Base-by-base conservation (phyloP, 2,888 invertebrate genomes). In the Eupithecia exiguata region DNA sequence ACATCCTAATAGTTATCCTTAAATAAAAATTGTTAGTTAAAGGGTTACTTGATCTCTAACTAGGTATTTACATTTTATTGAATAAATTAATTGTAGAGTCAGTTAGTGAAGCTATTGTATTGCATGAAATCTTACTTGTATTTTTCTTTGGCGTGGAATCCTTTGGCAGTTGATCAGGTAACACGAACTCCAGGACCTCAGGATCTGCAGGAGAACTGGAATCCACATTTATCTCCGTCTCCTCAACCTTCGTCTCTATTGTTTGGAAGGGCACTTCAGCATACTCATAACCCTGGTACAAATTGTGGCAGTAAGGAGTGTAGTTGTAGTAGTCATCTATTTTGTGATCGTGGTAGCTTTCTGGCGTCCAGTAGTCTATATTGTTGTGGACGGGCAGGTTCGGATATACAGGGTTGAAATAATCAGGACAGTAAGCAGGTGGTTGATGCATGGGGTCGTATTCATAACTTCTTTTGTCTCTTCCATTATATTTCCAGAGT, bases 311-410 rank as follows among this genome's bases (percentile, higher is more conserved):
- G 61, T 93, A 93, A 0, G 87, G 86, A 72, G 90, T 92, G 75
- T 92, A 92, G 53, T 87, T 88, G 58, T 93, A 92, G 68, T 91
- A 91, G 0, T 93, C 92, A 0, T 93, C 93, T 2, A 90, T 84
- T 78, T 92, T 92, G 16, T 87, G 86, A 0, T 92, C 92, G 68
- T 92, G 90, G 75, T 90, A 91, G 1, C 84, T 75, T 10, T 93
- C 92, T 69, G 89, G 90, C 30, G 81, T 89, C 92, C 92, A 93
- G 81, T 92, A 92, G 12, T 93, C 92, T 14, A 89, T 82, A 61
- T 91, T 92, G 1, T 86, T 67, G 62, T 91, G 91, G 30, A 90
- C 86, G 3, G 90, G 87, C 12, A 91, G 84, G 72, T 88, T 92
- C 0, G 89, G 84, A 62, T 92, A 93, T 38, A 89, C 80, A 77